These are phyloP conservation scores for Rhabdomys pumilio DNA, from an alignment of 2,797 vertebrate species.

Conservation along the genomic window DNA sequence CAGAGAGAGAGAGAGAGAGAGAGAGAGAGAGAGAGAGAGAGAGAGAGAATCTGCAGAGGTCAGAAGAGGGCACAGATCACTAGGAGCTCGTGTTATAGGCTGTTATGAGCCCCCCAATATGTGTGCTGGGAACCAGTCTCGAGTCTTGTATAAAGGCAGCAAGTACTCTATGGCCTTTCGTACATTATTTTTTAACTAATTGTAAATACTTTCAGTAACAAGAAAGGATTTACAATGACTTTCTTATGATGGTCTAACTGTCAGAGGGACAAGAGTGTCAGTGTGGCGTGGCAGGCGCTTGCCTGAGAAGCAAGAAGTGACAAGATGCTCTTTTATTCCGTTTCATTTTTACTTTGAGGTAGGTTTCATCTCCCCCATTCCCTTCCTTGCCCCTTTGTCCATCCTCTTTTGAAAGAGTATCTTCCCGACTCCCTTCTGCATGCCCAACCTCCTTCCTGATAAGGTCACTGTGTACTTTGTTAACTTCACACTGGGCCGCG, in stretches of 20 bases:
- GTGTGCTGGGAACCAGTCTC: background rate
- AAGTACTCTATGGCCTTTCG: no score
- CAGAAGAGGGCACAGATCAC: background rate
- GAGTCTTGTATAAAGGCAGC: background rate
- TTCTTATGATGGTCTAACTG: background rate
- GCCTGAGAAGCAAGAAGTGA: background rate
- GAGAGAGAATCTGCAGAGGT: background rate
- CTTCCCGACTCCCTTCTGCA: background rate
- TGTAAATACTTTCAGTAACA: background rate
- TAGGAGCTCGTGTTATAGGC: background rate
- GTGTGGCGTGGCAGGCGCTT: background rate
- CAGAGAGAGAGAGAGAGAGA: background rate
- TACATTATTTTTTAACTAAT: background rate
- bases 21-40: no score
- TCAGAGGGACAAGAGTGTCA: background rate
- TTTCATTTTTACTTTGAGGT: constrained; percentile 23
- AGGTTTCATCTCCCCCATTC: background rate
- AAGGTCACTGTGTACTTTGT: constrained; percentile 3
- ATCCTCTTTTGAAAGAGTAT: background rate
- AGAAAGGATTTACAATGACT: constrained; percentile 18
- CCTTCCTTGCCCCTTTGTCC: no score
- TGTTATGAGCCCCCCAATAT: background rate
- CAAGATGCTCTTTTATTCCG: background rate
- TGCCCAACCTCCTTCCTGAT: background rate
- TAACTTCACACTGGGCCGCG: background rate